A percentile compares a stretch with the other conserved stretches of the same genome.
Conservation (phyloP, 2,888 invertebrate species). For the Phengaris arion region DNA sequence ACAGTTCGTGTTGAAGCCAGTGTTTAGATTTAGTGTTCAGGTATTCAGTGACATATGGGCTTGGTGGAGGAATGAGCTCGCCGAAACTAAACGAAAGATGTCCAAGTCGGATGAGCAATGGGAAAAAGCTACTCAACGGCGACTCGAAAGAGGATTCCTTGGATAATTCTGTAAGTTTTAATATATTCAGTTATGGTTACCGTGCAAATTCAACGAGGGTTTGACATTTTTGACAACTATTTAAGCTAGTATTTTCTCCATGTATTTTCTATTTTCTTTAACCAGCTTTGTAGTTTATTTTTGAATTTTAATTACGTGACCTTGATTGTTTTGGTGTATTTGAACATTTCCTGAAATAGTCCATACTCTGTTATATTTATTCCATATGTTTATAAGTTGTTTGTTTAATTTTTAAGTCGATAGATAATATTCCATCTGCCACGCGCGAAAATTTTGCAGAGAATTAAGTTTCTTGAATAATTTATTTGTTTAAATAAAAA, state of each 20-base stretch:
- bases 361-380: neutral
- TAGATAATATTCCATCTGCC: neutral
- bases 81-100: constrained; percentile 69
- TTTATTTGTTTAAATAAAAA: neutral
- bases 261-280: neutral
- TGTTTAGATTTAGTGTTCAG: constrained; percentile 6
- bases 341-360: neutral
- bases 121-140: constrained; percentile 59
- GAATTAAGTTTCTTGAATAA: neutral
- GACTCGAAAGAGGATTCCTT: constrained; percentile 69
- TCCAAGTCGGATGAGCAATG: constrained; percentile 63
- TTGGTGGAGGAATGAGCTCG: constrained; percentile 57
- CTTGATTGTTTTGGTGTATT: neutral
- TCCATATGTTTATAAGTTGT: neutral
- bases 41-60: constrained; percentile 36
- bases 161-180: constrained; percentile 67
- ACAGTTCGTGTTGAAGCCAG: neutral
- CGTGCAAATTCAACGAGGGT: neutral
- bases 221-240: neutral
- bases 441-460: neutral
- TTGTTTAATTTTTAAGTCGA: neutral
- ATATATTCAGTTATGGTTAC: neutral
- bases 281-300: neutral
- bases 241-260: neutral
- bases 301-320: neutral